A percentile compares a stretch with the other conserved stretches of the same genome.
Evolutionary conservation across 2,113 vertebrate species (phyloP).

Genomic region (Fukomys damarensis): DNA sequence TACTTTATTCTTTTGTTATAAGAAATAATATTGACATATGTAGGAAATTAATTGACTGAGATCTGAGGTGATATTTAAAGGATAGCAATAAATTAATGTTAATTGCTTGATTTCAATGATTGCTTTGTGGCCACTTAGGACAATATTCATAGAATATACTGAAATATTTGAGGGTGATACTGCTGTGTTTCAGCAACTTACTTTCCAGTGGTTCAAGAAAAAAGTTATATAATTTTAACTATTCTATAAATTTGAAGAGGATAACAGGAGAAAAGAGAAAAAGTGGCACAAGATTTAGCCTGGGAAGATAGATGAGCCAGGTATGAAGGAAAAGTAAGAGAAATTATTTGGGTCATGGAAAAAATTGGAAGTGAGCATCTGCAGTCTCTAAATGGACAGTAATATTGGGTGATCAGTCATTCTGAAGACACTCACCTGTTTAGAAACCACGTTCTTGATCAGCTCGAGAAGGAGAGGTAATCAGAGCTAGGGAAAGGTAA

Average conservation of each 20-base stretch:
- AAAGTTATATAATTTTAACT: neutral
- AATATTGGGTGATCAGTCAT: neutral
- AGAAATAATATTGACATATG: neutral
- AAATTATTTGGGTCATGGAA: slow-evolving; percentile 30
- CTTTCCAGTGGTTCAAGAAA: neutral
- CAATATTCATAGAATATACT: neutral
- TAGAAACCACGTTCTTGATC: neutral
- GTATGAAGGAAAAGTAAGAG: slow-evolving; percentile 31
- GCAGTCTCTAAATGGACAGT: slow-evolving; percentile 16
- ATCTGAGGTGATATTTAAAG: neutral
- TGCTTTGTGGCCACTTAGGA: neutral
- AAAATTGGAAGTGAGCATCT: neutral
- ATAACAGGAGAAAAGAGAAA: neutral
- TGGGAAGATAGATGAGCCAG: neutral
- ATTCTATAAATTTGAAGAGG: neutral
- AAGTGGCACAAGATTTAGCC: neutral
- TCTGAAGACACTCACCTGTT: neutral
- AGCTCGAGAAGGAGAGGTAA: neutral
- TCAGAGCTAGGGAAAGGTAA: neutral
- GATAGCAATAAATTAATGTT: neutral
- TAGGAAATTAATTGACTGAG: neutral
- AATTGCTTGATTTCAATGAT: neutral
- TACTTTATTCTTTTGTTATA: neutral
- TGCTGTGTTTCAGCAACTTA: neutral
- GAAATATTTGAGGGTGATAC: neutral